Evolutionary conservation across 1,140 invertebrate species (phyloP).

Genomic region (Atta colombica): DNA sequence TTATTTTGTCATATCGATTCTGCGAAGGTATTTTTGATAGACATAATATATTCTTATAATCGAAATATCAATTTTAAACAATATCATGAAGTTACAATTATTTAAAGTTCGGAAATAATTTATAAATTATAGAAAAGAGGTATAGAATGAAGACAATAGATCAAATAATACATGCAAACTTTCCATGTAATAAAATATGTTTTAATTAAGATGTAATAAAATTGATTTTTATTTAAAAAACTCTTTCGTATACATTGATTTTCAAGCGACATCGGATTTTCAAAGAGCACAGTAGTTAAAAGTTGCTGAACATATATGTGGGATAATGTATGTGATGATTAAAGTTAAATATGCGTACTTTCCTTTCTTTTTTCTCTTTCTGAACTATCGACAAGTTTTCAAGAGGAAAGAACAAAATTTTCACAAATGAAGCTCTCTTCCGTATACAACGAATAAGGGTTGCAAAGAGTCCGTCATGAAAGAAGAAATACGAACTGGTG

Average conservation of each 20-base stretch:
- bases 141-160: not conserved
- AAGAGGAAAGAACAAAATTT: conserved; percentile 46
- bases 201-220: not conserved
- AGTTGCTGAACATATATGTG: not conserved
- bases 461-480: conserved; percentile 10
- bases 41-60: not conserved
- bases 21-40: not conserved
- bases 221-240: not conserved
- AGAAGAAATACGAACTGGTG: conserved; percentile 44
- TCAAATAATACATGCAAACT: not conserved
- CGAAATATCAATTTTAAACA: not conserved
- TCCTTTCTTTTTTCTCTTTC: not conserved
- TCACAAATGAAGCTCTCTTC: conserved; percentile 12
- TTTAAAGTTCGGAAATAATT: not conserved
- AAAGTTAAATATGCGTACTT: conserved; percentile 36
- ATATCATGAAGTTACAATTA: not conserved
- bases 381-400: conserved; percentile 54
- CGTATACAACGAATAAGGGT: conserved; percentile 13
- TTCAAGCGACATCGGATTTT: not conserved
- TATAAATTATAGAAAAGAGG: not conserved
- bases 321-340: not conserved
- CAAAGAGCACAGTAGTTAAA: not conserved
- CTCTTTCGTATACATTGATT: not conserved
- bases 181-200: not conserved
- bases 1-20: not conserved